These are phyloP conservation scores for Anarhynchus alexandrinus DNA, from an alignment of 2,113 vertebrate genomes.

Conservation along the genomic window DNA sequence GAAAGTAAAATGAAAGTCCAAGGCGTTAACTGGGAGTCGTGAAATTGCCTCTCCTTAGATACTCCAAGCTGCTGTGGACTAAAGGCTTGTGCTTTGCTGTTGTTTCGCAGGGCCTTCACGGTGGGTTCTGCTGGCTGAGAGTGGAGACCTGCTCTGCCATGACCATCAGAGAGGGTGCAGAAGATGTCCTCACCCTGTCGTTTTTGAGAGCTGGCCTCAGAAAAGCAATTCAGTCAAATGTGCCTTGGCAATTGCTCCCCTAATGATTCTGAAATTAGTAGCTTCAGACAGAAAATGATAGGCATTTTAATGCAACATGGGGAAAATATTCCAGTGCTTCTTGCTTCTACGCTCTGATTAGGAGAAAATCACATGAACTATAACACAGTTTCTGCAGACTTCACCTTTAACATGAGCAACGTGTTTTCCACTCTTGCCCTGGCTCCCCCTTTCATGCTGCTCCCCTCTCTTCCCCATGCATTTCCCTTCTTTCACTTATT, in stretches of 20 bases:
- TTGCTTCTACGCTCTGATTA: neutral
- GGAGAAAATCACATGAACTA: slow-evolving; percentile 21
- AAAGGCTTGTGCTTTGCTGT: neutral
- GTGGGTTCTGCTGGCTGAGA: neutral
- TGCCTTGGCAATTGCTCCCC: neutral
- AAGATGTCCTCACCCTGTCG: neutral
- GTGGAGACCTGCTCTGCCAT: neutral
- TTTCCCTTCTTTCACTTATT: neutral
- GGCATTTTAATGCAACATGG: slow-evolving; percentile 29
- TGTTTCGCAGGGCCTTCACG: neutral
- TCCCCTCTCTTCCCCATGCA: neutral
- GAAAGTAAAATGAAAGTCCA: neutral
- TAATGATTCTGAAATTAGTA: slow-evolving; percentile 59
- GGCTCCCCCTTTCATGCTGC: neutral
- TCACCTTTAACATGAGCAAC: neutral
- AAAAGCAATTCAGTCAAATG: neutral
- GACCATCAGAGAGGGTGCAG: neutral
- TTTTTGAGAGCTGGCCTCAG: neutral
- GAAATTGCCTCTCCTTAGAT: neutral
- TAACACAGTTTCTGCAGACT: neutral
- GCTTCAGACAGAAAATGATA: slow-evolving; percentile 46
- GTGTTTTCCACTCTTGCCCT: neutral
- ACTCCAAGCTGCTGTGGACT: neutral
- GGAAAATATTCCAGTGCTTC: slow-evolving; percentile 1
- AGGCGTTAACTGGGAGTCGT: neutral